Evolutionary conservation across 64 coral and sea anemone genomes (phyloP).

Genomic region (Montipora foliosa): DNA sequence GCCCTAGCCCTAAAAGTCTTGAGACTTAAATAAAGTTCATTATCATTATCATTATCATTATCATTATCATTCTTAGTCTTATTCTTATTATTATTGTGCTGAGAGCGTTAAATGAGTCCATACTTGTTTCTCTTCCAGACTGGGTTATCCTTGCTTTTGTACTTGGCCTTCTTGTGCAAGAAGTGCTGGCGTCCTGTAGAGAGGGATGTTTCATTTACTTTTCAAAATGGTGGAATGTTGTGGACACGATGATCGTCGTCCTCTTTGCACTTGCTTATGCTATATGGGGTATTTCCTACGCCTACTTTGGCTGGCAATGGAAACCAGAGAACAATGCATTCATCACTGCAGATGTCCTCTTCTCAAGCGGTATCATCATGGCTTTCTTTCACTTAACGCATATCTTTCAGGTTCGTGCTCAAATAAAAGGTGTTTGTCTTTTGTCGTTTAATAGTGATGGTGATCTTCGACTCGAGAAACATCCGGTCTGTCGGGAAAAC

Average conservation of each 20-base stretch:
- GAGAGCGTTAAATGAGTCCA: background rate
- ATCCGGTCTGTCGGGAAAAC: too few relatives aligned
- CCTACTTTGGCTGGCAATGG: background rate
- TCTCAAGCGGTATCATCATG: background rate
- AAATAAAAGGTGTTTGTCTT: background rate
- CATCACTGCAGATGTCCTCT: background rate
- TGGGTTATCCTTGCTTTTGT: background rate
- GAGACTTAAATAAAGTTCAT: background rate
- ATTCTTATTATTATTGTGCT: too few relatives aligned
- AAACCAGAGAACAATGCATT: background rate
- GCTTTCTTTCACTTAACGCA: slow-evolving; percentile 29
- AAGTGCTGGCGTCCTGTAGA: background rate
- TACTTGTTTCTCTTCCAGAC: background rate
- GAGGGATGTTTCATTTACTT: slow-evolving; percentile 32
- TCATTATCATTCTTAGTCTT: too few relatives aligned
- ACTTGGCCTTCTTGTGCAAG: background rate
- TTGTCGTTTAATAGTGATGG: background rate
- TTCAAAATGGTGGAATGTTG: slow-evolving; percentile 47
- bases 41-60: too few relatives aligned
- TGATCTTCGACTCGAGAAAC: too few relatives aligned
- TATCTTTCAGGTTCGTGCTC: background rate
- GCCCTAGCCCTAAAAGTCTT: background rate
- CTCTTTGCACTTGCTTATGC: background rate
- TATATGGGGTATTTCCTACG: background rate
- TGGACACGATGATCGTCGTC: slow-evolving; percentile 5